These are phyloP conservation scores for Zaprionus lineosus DNA, from an alignment of 2,888 invertebrate species.

Conservation along the genomic window DNA sequence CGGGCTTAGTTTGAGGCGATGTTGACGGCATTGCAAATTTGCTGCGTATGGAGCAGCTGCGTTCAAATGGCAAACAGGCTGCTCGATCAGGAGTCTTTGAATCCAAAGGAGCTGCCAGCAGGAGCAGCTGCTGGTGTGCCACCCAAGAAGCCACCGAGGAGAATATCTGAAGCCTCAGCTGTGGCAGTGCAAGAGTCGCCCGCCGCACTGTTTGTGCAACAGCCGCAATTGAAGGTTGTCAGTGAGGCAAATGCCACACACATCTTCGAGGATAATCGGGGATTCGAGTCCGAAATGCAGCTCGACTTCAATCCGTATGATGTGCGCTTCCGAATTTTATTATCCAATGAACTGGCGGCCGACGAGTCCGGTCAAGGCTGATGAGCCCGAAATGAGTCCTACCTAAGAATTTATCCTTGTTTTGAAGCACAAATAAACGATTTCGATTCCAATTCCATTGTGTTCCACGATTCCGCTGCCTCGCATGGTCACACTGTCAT, in stretches of 20 bases:
- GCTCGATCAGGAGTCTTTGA: not conserved
- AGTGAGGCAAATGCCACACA: no score
- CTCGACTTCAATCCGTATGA: constrained; percentile 59
- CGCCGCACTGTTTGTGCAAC: no score
- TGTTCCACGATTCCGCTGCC: constrained; percentile 7
- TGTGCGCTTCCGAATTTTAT: constrained; percentile 32
- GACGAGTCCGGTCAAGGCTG: no score
- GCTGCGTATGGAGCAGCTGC: constrained; percentile 36
- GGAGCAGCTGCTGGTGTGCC: not conserved
- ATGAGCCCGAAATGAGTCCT: no score
- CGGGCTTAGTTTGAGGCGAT: constrained; percentile 13
- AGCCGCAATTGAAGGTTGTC: no score
- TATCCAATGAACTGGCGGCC: no score
- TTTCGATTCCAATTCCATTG: not conserved
- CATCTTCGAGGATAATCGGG: constrained; percentile 18
- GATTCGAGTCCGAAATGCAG: constrained; percentile 38
- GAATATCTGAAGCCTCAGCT: no score
- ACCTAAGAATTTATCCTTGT: no score
- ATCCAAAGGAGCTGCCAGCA: not conserved
- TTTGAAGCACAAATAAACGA: not conserved
- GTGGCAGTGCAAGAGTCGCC: not conserved
- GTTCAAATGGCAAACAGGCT: not conserved
- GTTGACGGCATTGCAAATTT: constrained; percentile 22
- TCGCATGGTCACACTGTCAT: constrained; percentile 24
- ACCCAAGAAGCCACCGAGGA: no score